These are phyloP conservation scores for Lamellibrachia luymesi DNA, from an alignment of 1,140 invertebrate species.

Conservation along the genomic window DNA sequence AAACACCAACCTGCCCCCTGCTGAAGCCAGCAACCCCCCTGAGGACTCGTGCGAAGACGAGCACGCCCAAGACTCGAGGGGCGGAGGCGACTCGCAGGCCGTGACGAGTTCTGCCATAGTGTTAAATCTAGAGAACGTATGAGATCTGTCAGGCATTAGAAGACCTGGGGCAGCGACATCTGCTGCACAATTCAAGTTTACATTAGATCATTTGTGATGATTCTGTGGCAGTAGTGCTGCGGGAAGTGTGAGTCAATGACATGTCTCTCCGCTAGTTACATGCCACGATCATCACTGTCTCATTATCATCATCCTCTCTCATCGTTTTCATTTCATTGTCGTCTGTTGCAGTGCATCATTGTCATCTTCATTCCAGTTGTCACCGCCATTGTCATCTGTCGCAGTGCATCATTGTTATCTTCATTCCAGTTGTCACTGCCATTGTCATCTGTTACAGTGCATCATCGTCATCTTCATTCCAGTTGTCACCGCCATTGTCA, in stretches of 20 bases:
- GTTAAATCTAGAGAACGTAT: neutral
- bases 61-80: neutral
- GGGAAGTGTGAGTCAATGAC: neutral
- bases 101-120: neutral
- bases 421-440: neutral
- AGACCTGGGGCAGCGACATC: neutral
- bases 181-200: neutral
- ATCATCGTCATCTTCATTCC: neutral
- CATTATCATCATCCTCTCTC: neutral
- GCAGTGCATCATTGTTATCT: neutral
- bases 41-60: neutral
- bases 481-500: neutral
- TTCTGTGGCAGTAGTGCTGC: neutral
- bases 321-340: neutral
- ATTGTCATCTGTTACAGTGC: neutral
- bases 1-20: neutral
- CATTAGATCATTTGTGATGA: neutral
- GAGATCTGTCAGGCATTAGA: neutral
- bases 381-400: neutral
- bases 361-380: neutral
- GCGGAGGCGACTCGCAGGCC: neutral
- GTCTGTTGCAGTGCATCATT: neutral
- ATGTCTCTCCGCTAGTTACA: no score
- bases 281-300: no score
- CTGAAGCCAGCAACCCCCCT: slow-evolving; percentile 1